phyloP scores from a whole-genome alignment of 2,888 invertebrate genomes.

The Syrista parreyssii region DNA sequence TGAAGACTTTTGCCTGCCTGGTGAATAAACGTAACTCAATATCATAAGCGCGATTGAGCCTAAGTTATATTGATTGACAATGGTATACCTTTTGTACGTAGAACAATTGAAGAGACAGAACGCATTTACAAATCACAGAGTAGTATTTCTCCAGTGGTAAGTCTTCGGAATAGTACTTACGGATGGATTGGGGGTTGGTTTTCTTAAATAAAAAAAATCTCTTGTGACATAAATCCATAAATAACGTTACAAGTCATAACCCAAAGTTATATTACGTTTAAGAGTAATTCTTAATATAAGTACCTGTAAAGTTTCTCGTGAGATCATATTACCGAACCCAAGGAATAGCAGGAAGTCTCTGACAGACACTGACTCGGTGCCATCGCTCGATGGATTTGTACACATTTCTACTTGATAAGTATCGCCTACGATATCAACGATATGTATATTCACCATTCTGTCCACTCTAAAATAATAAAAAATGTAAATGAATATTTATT shows the following conservation, averaged over 20 bases:
- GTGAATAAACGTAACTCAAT: constrained; percentile 1
- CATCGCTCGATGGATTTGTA: constrained; percentile 22
- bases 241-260: not conserved
- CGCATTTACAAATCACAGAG: constrained; percentile 70
- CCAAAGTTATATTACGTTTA: not conserved
- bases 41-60: not conserved
- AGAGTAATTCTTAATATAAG: not conserved
- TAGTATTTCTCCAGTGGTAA: constrained; percentile 63
- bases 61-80: not conserved
- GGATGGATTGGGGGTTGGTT: constrained; percentile 44
- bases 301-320: constrained; percentile 37
- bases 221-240: not conserved
- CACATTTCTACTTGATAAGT: constrained; percentile 62
- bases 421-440: constrained; percentile 37
- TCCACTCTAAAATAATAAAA: constrained; percentile 17
- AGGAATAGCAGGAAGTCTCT: constrained; percentile 66
- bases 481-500: constrained; percentile 32
- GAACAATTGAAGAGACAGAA: constrained; percentile 75
- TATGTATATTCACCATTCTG: constrained; percentile 46
- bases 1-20: constrained; percentile 57
- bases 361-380: constrained; percentile 50
- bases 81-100: constrained; percentile 73
- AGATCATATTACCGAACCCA: constrained; percentile 57
- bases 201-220: constrained; percentile 8
- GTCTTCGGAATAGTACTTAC: constrained; percentile 55